phyloP scores from a whole-genome alignment of 1,140 invertebrate species.

The Maniola jurtina region DNA sequence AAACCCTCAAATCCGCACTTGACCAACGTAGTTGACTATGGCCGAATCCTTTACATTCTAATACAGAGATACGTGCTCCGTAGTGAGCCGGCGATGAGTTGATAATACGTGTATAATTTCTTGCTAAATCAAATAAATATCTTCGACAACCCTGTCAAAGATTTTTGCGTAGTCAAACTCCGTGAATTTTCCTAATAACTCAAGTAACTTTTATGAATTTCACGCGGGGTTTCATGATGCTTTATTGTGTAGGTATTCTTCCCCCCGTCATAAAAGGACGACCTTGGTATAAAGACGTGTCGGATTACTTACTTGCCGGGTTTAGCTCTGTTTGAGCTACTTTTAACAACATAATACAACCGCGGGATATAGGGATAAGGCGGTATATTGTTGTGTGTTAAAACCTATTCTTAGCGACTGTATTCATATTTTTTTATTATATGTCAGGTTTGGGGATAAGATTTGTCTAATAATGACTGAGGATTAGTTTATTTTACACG shows the following conservation, averaged over 20 bases:
- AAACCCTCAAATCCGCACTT: no score
- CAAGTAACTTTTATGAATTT: conserved; percentile 9
- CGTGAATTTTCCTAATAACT: conserved; percentile 1
- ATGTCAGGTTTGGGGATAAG: not conserved
- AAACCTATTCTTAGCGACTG: conserved; percentile 1
- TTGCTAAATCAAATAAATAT: no score
- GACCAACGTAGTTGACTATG: no score
- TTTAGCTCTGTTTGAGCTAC: not conserved
- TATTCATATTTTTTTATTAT: not conserved
- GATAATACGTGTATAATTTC: no score
- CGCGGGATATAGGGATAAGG: not conserved
- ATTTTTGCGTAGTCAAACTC: not conserved
- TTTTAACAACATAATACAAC: not conserved
- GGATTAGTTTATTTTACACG: no score
- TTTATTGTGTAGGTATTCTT: conserved; percentile 11
- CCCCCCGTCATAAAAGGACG: conserved; percentile 7
- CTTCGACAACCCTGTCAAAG: not conserved
- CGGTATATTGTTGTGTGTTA: not conserved
- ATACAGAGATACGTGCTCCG: no score
- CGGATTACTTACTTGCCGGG: not conserved
- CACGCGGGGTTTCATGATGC: not conserved
- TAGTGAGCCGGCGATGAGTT: no score
- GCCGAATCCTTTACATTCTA: no score
- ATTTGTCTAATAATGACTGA: no score
- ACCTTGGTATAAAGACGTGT: conserved; percentile 8